Conservation (phyloP, 1,140 invertebrate genomes). For the Drosophila dunni region DNA sequence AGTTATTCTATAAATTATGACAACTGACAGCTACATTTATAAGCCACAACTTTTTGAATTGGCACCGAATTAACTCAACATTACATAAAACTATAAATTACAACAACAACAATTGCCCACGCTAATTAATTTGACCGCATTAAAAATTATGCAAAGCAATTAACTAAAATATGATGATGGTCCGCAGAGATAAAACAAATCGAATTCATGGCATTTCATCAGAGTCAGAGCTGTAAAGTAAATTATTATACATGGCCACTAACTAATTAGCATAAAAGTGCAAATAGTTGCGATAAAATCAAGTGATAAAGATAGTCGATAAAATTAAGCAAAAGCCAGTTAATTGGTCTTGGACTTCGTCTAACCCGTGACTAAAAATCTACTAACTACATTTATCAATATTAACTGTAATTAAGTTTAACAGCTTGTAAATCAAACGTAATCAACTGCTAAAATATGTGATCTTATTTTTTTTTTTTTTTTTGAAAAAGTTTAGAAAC, state of each 20-base stretch:
- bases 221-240: conserved; percentile 36
- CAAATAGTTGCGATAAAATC: conserved; percentile 9
- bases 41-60: conserved; percentile 76
- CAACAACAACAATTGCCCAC: conserved; percentile 27
- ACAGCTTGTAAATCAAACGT: background rate
- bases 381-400: no score
- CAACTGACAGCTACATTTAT: conserved; percentile 83
- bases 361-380: background rate
- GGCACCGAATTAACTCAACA: conserved; percentile 53
- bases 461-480: conserved; percentile 5
- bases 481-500: conserved; percentile 13
- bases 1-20: conserved; percentile 83
- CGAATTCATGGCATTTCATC: conserved; percentile 47
- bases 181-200: conserved; percentile 48
- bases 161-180: conserved; percentile 71
- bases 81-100: conserved; percentile 61
- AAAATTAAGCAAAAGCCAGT: background rate
- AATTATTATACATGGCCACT: conserved; percentile 40
- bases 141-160: conserved; percentile 75
- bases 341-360: background rate
- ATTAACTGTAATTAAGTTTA: background rate
- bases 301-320: background rate
- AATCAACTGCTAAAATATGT: background rate
- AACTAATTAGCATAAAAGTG: conserved; percentile 60
- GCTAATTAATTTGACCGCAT: conserved; percentile 77